A percentile compares a stretch with the other conserved stretches of the same genome.
Evolutionary conservation across 2,888 invertebrate genomes (phyloP).

Genomic region (Anagyrus pseudococci): DNA sequence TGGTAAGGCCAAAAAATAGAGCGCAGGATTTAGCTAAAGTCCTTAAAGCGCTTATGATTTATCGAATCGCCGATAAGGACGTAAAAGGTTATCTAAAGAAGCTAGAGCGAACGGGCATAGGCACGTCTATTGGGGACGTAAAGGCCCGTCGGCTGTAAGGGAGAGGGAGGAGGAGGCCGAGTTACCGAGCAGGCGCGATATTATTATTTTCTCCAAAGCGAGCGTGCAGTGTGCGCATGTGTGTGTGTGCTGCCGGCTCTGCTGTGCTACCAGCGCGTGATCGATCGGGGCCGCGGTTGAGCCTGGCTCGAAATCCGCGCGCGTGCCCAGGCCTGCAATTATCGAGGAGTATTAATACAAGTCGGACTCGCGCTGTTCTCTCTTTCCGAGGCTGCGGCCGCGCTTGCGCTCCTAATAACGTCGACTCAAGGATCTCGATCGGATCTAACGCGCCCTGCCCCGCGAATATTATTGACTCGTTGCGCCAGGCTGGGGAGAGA

Average conservation of each 20-base stretch:
- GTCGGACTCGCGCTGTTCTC: neutral
- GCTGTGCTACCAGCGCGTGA: too few relatives aligned
- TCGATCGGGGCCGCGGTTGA: slow-evolving; percentile 22
- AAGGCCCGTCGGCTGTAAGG: neutral
- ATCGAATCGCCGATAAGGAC: slow-evolving; percentile 24
- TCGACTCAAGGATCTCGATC: slow-evolving; percentile 37
- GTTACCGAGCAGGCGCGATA: neutral
- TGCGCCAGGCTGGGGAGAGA: slow-evolving; percentile 37
- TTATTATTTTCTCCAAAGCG: neutral
- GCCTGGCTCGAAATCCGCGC: slow-evolving; percentile 17
- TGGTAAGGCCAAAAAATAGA: neutral
- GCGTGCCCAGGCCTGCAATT: slow-evolving; percentile 18
- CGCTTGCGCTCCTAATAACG: slow-evolving; percentile 27
- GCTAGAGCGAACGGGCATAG: neutral
- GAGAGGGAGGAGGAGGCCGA: neutral
- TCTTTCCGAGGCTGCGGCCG: neutral
- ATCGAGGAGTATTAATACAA: slow-evolving; percentile 36
- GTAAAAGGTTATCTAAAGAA: slow-evolving; percentile 29
- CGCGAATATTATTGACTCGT: slow-evolving; percentile 51
- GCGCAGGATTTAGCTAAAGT: slow-evolving; percentile 21
- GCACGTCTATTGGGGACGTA: neutral
- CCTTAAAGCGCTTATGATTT: slow-evolving; percentile 28
- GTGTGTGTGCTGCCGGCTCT: too few relatives aligned
- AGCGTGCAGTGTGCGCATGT: neutral
- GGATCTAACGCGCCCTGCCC: slow-evolving; percentile 29